A percentile compares a stretch with the other conserved stretches of the same genome.
These are phyloP conservation scores for Danionella cerebrum DNA, from an alignment of 2,113 vertebrate genomes.

Conservation along the genomic window DNA sequence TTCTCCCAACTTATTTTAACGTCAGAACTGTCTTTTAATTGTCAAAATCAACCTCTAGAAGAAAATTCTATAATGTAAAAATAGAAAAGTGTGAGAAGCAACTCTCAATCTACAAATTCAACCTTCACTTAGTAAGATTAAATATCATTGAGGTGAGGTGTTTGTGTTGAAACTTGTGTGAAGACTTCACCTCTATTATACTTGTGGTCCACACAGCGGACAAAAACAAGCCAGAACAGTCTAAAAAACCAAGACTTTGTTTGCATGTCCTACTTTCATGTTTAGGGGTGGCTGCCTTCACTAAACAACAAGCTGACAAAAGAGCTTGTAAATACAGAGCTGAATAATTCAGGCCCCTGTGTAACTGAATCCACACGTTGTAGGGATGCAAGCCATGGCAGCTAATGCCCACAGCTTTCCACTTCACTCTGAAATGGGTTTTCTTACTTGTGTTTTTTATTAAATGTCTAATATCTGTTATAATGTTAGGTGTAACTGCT, in stretches of 20 bases:
- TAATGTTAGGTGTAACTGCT: too few relatives aligned
- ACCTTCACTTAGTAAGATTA: not conserved
- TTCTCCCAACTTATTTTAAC: too few relatives aligned
- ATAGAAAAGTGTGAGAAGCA: too few relatives aligned
- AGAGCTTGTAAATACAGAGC: slow-evolving; percentile 50
- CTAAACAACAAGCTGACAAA: slow-evolving; percentile 53
- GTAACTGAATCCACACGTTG: slow-evolving; percentile 51
- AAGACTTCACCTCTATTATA: not conserved
- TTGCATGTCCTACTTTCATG: slow-evolving; percentile 50
- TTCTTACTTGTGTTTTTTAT: too few relatives aligned
- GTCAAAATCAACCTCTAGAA: too few relatives aligned
- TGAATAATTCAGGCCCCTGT: slow-evolving; percentile 63
- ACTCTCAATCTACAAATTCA: too few relatives aligned
- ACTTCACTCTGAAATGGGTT: slow-evolving; percentile 24
- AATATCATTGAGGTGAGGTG: not conserved
- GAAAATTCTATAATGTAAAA: too few relatives aligned
- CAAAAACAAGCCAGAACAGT: not conserved
- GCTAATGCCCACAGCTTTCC: slow-evolving; percentile 31
- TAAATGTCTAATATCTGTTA: not conserved
- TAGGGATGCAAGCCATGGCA: slow-evolving; percentile 34
- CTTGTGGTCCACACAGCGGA: not conserved
- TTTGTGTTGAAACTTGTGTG: not conserved
- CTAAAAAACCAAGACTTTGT: slow-evolving; percentile 16
- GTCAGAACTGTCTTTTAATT: too few relatives aligned
- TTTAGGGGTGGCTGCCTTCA: slow-evolving; percentile 38